A percentile compares a stretch with the other conserved stretches of the same genome.
These are phyloP conservation scores for Arge pagana DNA, from an alignment of 2,888 invertebrate species.

Conservation along the genomic window DNA sequence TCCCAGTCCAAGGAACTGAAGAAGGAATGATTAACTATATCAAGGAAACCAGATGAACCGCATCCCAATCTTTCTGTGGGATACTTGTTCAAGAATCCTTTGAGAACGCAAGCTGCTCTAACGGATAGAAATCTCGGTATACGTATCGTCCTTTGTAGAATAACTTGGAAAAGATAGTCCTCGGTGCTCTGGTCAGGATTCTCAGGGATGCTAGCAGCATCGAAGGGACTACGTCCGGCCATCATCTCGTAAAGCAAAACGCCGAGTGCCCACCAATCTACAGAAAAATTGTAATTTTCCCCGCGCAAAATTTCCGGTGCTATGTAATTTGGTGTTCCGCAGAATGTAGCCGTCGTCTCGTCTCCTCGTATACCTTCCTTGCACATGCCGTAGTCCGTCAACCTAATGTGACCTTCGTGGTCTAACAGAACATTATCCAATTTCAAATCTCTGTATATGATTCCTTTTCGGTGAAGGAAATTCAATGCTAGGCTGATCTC, in stretches of 20 bases:
- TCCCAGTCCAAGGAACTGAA: constrained; percentile 71
- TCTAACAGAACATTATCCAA: constrained; percentile 70
- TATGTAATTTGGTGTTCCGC: constrained; percentile 70
- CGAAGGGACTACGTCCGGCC: constrained; percentile 71
- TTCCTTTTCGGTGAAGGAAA: constrained; percentile 69
- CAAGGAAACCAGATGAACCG: constrained; percentile 64
- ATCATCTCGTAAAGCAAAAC: constrained; percentile 74
- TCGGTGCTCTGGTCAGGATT: constrained; percentile 70
- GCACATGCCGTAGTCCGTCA: constrained; percentile 75
- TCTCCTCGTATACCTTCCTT: constrained; percentile 65
- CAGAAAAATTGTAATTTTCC: constrained; percentile 62
- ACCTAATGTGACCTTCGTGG: constrained; percentile 70
- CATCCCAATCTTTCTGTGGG: constrained; percentile 69
- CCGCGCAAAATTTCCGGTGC: constrained; percentile 69
- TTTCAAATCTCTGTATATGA: constrained; percentile 69
- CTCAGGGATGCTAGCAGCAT: constrained; percentile 66
- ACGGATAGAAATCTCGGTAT: constrained; percentile 69
- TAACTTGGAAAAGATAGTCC: constrained; percentile 69
- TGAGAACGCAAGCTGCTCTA: constrained; percentile 67
- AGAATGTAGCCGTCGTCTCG: constrained; percentile 66
- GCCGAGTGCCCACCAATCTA: constrained; percentile 72
- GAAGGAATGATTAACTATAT: constrained; percentile 69
- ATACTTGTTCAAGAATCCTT: constrained; percentile 72
- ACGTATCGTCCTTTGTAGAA: constrained; percentile 70
- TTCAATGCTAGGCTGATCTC: constrained; percentile 71